Base-by-base conservation (phyloP, 2,888 invertebrate genomes). In the Monopis laevigella region DNA sequence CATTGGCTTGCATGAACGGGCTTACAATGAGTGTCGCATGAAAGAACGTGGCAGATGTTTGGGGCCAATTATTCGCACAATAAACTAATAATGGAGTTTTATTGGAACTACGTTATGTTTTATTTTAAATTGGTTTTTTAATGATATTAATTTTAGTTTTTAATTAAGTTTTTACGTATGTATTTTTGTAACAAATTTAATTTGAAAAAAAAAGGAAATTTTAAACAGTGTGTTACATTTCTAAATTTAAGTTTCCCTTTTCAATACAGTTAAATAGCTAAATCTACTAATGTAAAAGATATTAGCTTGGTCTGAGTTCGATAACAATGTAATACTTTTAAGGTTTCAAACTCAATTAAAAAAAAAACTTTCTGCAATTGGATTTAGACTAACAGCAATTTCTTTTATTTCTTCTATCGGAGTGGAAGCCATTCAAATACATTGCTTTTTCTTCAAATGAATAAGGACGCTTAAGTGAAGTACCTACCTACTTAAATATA, bases 1-100 rank as follows among this genome's bases (percentile, higher is more conserved):
- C 43, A 21, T 21, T 36, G 21, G 36, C 36, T 21, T 19, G 21
- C 21, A 36, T 36, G 36, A 36, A 36, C 36, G 36, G 13, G 36
- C 18, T 36, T 8, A 36, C 36, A 36, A 36, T 36, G 36, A 36
- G 12, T 36, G 36, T 36, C 36, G 36, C 36, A 36, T 36, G 21
- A 36, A 36, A 21, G 16, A 34, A 17, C 34, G 21, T 19, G 12
- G 36, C 36, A 36, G 36, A 36, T 36, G 36, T 36, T 19, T 36
- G 16, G 12, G 19, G 16, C 36, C 36, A 36, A 36, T 36, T 36
- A 36, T 3, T 17, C 32, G 32, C 16, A 17, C 17, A 7, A 32
- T 32, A 17, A 14, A 17, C 17, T 32, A 32, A 32, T 32, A 32
- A 32, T 17, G n/a, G 17, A 13, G 13, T 30, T 30, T 5, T 30